Evolutionary conservation across 2,113 vertebrate genomes (phyloP).

Genomic region (Ceyx melanurus): DNA sequence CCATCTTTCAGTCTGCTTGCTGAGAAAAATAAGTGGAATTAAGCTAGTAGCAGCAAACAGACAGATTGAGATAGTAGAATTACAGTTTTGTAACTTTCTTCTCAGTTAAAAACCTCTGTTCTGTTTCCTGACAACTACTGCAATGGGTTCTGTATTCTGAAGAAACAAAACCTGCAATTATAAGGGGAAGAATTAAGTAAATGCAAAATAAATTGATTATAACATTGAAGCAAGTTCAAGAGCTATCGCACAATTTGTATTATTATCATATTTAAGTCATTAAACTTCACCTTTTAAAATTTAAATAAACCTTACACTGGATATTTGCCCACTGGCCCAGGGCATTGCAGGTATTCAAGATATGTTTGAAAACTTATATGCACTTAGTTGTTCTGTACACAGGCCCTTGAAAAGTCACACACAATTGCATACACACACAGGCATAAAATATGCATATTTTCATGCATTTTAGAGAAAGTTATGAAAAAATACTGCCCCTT

Average conservation of each 20-base stretch:
- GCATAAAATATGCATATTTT: conserved; percentile 46
- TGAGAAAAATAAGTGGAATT: conserved; percentile 20
- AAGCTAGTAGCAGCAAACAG: not conserved
- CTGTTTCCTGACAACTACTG: not conserved
- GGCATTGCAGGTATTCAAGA: not conserved
- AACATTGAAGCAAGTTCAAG: conserved; percentile 1
- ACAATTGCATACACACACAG: not conserved
- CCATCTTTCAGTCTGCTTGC: not conserved
- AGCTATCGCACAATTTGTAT: conserved; percentile 3
- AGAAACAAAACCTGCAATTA: not conserved
- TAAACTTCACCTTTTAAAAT: not conserved
- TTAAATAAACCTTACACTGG: not conserved
- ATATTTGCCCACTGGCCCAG: not conserved
- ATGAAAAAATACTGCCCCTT: not conserved
- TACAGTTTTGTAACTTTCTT: not conserved
- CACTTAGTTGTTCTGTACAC: not conserved
- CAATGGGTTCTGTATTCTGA: not conserved
- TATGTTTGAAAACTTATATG: not conserved
- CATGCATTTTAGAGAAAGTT: conserved; percentile 15
- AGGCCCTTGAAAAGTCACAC: not conserved
- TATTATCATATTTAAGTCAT: conserved; percentile 62
- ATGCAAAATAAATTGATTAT: conserved; percentile 29
- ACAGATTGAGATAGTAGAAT: not conserved
- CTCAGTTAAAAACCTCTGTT: not conserved
- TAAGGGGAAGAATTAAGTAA: not conserved